These are phyloP conservation scores for Netta rufina DNA, from an alignment of 2,797 vertebrate species.

Conservation along the genomic window DNA sequence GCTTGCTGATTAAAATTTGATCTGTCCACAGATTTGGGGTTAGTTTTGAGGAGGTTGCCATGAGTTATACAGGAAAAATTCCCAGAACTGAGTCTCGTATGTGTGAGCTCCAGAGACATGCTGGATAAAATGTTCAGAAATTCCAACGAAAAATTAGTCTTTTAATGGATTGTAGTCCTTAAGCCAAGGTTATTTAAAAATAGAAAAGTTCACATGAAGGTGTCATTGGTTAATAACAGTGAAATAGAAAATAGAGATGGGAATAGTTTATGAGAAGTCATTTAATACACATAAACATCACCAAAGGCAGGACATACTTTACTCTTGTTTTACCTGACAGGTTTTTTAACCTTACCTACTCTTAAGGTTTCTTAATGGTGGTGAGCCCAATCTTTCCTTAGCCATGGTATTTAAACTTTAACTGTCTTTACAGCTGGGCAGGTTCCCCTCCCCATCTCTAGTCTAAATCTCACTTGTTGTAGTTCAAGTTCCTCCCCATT, in stretches of 20 bases:
- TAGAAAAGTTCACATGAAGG: background rate
- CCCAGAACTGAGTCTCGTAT: background rate
- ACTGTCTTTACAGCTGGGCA: background rate
- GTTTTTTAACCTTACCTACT: background rate
- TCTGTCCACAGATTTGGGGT: background rate
- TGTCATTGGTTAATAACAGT: background rate
- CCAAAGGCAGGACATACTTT: background rate
- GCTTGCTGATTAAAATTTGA: background rate
- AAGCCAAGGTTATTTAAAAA: background rate
- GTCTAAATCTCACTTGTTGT: background rate
- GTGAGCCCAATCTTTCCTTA: background rate
- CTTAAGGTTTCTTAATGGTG: background rate
- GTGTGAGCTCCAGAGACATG: background rate
- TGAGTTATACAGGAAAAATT: fast-evolving
- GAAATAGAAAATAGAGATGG: background rate
- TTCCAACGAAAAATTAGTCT: background rate
- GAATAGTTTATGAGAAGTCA: background rate
- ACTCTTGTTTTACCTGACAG: background rate
- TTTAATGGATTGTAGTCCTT: background rate
- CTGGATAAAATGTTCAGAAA: background rate
- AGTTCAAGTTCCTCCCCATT: background rate
- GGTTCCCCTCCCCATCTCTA: background rate
- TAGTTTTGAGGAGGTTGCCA: background rate
- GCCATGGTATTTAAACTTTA: background rate
- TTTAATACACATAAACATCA: background rate